Evolutionary conservation across 1,140 invertebrate species (phyloP), one percentile per base, ranked within the genome.

Genomic region (Drosophila obscura): DNA sequence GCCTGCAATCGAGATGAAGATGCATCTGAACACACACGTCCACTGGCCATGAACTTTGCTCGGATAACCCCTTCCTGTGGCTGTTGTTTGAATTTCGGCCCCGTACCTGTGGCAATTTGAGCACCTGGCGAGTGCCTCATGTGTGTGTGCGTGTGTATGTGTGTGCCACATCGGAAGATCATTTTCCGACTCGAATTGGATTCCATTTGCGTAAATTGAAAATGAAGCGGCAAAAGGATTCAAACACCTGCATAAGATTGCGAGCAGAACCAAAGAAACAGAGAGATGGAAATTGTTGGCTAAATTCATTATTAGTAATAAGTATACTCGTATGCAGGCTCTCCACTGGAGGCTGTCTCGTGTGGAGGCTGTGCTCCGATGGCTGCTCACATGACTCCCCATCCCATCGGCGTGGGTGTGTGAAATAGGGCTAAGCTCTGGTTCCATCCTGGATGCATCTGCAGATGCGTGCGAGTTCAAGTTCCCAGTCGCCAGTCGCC

Each of bases 41-140:
- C 56, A 58, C 57, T 53, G 75, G 72, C 80, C 83, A 72, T 82
- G 83, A 87, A 88, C 83, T 87, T 64, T 87, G 83, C 71, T 71
- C 83, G 82, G 63, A 72, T 87, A 88, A 87, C 83, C 82, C 77
- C 71, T 73, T 65, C 60, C 41, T 66, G 72, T 22, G 43, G 49
- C 13, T 41, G 64, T 50, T 49, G 50, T 61, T 75, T 48, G 77
- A 77, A 84, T 69, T 87, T 87, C 26, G 82, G 79, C 65, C 35
- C 61, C 28, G 46, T 53, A 68, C 65, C 74, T 77, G 71, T 28
- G 45, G 52, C 79, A 82, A 87, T 79, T 83, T 82, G 52, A 76
- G 75, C 79, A 82, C 72, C 82, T 84, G 82, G 68, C 45, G 31
- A 61, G 35, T 39, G 58, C 46, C 53, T 52, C 62, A 60, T 45